phyloP scores from a whole-genome alignment of 2,113 vertebrate genomes.

The Pavo muticus region DNA sequence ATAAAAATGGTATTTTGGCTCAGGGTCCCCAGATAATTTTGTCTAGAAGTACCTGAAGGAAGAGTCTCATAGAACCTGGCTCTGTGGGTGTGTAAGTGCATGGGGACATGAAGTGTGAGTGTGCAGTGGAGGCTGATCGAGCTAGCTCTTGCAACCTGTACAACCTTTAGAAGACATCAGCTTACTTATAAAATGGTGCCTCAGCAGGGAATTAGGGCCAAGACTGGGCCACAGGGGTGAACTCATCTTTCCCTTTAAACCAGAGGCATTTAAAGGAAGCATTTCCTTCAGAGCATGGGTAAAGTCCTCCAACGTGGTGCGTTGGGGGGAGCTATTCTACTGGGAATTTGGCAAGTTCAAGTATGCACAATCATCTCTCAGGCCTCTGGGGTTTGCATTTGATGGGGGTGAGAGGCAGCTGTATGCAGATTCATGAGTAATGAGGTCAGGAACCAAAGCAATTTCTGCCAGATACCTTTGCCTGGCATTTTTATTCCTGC shows the following conservation, averaged over 20 bases:
- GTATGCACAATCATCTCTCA: not conserved
- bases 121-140: not conserved
- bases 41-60: not conserved
- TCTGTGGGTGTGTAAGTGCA: accelerated
- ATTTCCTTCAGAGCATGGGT: constrained; percentile 30
- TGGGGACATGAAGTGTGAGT: accelerated
- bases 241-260: constrained; percentile 42
- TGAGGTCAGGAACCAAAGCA: constrained; percentile 10
- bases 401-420: constrained; percentile 35
- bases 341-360: constrained; percentile 2
- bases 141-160: not conserved
- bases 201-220: not conserved
- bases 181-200: not conserved
- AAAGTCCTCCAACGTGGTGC: not conserved
- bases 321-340: not conserved
- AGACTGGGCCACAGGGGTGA: not conserved
- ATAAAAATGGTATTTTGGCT: not conserved
- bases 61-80: not conserved
- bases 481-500: constrained; percentile 27
- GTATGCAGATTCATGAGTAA: constrained; percentile 29
- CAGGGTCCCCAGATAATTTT: not conserved
- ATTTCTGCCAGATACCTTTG: constrained; percentile 45
- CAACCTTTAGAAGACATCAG: not conserved
- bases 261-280: constrained; percentile 37
- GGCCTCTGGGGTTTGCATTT: constrained; percentile 48